Base-by-base conservation (phyloP, 2,888 invertebrate species). In the Heliconius charithonia region DNA sequence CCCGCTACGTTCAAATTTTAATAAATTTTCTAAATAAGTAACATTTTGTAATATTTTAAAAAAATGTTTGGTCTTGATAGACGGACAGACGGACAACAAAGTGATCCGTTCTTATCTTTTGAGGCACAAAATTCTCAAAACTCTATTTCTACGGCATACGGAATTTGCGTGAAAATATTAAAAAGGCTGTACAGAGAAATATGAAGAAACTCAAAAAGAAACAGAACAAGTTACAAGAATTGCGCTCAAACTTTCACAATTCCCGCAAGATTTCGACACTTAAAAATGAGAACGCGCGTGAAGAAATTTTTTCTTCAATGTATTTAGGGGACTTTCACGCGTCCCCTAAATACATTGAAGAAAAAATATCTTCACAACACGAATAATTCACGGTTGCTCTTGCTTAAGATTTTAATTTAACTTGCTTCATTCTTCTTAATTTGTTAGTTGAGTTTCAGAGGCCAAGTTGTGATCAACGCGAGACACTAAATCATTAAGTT, bases 331-430 rank as follows among this genome's bases (percentile, higher is more conserved):
- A n/a, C n/a, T n/a, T n/a, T n/a, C n/a, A n/a, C n/a, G n/a, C n/a
- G n/a, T n/a, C n/a, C n/a, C 82, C 82, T 82, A 83, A 84, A 82
- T 80, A 83, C 80, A 79, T 81, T 81, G 78, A 80, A 77, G 78
- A 81, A 79, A 78, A 82, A 80, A 76, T 81, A 71, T 78, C 81
- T 81, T 89, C 86, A 91, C 88, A 93, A 93, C 90, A 90, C 85
- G 88, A 90, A 91, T 93, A 93, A 93, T 92, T 90, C 86, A 82
- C 84, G 81, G 75, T 63, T 78, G 77, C 29, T 78, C 83, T 83
- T 85, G 83, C 85, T 87, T 87, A 90, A 92, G 92, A 90, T 93
- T 94, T 94, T 94, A 94, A 94, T 94, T 94, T 93, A 94, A 94
- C 90, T 94, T 94, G 77, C 84, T 83, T 90, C 92, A 93, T 94